Evolutionary conservation across 35 echinoderm and acorn worm species (phyloP).

Genomic region (Hemicentrotus pulcherrimus): DNA sequence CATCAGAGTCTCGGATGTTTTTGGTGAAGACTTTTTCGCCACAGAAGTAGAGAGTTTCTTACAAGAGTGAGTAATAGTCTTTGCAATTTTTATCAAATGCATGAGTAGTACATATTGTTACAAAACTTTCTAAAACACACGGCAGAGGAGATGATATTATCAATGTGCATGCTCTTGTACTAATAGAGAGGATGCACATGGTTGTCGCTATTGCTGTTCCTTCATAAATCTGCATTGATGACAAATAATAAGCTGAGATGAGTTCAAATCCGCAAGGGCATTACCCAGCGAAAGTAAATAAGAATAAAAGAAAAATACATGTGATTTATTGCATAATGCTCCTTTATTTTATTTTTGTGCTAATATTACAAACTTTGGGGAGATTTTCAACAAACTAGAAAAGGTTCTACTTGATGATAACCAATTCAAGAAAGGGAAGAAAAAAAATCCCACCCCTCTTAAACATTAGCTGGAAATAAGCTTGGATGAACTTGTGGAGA

Average conservation of each 20-base stretch:
- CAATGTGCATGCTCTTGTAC: too few species aligned
- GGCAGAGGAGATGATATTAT: too few species aligned
- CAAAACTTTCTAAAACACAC: too few species aligned
- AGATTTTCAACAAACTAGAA: background rate
- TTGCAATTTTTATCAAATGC: background rate
- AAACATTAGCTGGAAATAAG: background rate
- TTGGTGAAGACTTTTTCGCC: conserved; percentile 94
- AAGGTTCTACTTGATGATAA: background rate
- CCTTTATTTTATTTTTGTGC: background rate
- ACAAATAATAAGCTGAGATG: too few species aligned
- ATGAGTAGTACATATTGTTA: background rate
- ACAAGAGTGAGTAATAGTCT: conserved; percentile 87
- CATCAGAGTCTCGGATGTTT: conserved; percentile 88
- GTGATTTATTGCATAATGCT: too few species aligned
- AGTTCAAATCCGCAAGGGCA: too few species aligned
- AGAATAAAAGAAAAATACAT: too few species aligned
- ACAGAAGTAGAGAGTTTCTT: conserved; percentile 83
- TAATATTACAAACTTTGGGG: background rate
- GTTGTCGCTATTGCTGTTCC: too few species aligned
- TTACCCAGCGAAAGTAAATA: too few species aligned
- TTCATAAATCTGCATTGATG: too few species aligned
- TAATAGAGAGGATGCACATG: too few species aligned
- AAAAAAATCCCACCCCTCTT: background rate
- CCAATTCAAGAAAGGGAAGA: background rate
- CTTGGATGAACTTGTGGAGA: background rate